Conservation (phyloP, 2,888 invertebrate genomes). For the Tubulanus polymorphus region DNA sequence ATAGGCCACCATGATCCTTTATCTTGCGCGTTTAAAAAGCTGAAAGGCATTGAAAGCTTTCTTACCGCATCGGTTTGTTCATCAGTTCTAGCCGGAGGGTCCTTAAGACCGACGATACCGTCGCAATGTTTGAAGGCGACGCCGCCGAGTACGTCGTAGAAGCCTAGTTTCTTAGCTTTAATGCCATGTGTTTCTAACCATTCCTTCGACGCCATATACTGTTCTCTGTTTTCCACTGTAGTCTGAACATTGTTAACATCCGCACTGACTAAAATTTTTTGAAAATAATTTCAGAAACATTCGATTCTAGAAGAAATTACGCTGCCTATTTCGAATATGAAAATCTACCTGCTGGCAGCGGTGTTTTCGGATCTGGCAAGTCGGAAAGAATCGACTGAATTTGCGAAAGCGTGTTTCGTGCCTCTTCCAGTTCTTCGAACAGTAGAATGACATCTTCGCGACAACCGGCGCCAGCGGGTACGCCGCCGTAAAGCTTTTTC, state of each 20-base stretch:
- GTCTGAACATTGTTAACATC: no score
- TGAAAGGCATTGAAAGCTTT: no score
- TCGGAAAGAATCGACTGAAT: constrained; percentile 36
- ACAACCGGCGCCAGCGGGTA: constrained; percentile 49
- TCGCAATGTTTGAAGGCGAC: constrained; percentile 53
- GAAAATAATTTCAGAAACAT: no score
- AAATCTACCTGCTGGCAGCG: no score
- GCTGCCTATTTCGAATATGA: no score
- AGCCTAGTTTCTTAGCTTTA: constrained; percentile 40
- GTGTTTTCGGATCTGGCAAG: constrained; percentile 32
- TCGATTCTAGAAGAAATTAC: no score
- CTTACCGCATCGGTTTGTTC: constrained; percentile 50
- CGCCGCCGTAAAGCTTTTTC: constrained; percentile 47
- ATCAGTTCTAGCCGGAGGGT: constrained; percentile 29
- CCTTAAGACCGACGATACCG: constrained; percentile 45
- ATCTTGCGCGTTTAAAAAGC: no score
- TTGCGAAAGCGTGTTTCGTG: constrained; percentile 38
- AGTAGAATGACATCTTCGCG: constrained; percentile 50
- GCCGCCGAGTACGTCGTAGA: constrained; percentile 45
- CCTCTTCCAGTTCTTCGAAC: constrained; percentile 52
- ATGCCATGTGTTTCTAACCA: constrained; percentile 50
- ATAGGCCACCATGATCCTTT: no score
- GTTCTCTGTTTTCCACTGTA: constrained; percentile 28
- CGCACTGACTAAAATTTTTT: no score
- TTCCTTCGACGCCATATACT: constrained; percentile 49